Conservation (phyloP, 1,140 invertebrate species). For the Matsumurasca onukii region DNA sequence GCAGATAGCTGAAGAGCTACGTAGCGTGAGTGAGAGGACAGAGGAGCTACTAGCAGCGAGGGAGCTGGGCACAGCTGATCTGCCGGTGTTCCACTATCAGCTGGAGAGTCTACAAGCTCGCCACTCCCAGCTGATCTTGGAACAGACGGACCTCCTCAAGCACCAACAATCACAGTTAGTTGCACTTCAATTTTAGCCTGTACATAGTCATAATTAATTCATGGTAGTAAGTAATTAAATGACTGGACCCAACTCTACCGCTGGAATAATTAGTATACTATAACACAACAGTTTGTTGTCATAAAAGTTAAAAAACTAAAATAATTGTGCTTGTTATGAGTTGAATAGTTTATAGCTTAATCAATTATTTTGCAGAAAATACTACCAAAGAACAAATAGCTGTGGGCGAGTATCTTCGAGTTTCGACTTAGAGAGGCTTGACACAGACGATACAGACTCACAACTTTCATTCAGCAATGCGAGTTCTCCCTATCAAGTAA, state of each 20-base stretch:
- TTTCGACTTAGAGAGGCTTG: slow-evolving; percentile 52
- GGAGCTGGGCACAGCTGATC: slow-evolving; percentile 44
- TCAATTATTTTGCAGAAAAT: slow-evolving; percentile 32
- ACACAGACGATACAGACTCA: slow-evolving; percentile 69
- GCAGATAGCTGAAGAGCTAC: slow-evolving; percentile 53
- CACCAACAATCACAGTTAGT: slow-evolving; percentile 34
- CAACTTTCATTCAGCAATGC: slow-evolving; percentile 73
- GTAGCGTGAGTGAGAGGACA: slow-evolving; percentile 49
- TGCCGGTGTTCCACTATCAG: slow-evolving; percentile 49
- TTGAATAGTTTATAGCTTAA: too few relatives aligned
- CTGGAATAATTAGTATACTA: too few relatives aligned
- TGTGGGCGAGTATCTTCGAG: slow-evolving; percentile 52
- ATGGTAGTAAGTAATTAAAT: too few relatives aligned
- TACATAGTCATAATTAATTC: background rate
- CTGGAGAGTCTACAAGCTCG: slow-evolving; percentile 52
- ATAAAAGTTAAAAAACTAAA: too few relatives aligned
- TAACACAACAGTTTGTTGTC: too few relatives aligned
- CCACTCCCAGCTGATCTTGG: slow-evolving; percentile 53
- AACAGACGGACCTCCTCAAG: slow-evolving; percentile 55
- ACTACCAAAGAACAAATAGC: slow-evolving; percentile 49
- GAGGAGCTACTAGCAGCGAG: slow-evolving; percentile 50
- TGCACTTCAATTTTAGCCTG: background rate
- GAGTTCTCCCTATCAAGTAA: slow-evolving; percentile 65
- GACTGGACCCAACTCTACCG: too few relatives aligned
- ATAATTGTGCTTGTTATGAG: too few relatives aligned